Conservation (phyloP, 2,797 vertebrate species). For the Mus minutoides region DNA sequence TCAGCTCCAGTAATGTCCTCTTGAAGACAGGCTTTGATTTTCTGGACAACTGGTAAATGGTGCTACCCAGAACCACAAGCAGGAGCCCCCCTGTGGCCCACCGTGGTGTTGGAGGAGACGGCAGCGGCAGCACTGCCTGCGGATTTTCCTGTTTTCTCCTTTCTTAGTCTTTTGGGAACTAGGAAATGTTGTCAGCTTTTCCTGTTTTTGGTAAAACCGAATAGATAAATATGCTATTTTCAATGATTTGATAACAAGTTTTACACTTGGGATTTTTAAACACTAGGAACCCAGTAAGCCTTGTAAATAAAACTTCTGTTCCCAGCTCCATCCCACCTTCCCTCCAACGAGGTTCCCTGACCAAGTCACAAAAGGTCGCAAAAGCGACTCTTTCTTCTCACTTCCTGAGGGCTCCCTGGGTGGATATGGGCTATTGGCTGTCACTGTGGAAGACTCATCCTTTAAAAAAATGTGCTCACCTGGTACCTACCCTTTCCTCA, state of each 20-base stretch:
- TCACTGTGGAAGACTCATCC: neutral
- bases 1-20: slow-evolving; percentile 92
- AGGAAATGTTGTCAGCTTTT: slow-evolving; percentile 82
- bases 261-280: slow-evolving; percentile 83
- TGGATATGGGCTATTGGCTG: neutral
- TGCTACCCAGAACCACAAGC: neutral
- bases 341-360: neutral
- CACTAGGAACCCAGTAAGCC: slow-evolving; percentile 72
- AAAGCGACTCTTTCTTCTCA: neutral
- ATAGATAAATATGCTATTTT: slow-evolving; percentile 77
- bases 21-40: slow-evolving; percentile 99
- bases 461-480: too few relatives aligned
- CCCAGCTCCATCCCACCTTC: neutral
- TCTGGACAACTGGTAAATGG: slow-evolving; percentile 97
- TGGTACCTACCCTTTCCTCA: neutral
- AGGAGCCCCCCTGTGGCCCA: slow-evolving; percentile 64
- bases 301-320: slow-evolving; percentile 42
- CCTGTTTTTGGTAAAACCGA: slow-evolving; percentile 84
- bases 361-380: neutral
- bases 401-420: neutral
- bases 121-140: slow-evolving; percentile 56
- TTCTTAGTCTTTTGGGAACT: slow-evolving; percentile 83
- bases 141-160: slow-evolving; percentile 81
- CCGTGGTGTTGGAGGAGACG: slow-evolving; percentile 64
- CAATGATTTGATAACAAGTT: slow-evolving; percentile 85